Evolutionary conservation across 1,140 invertebrate genomes (phyloP).

Genomic region (Catajapyx aquilonaris): DNA sequence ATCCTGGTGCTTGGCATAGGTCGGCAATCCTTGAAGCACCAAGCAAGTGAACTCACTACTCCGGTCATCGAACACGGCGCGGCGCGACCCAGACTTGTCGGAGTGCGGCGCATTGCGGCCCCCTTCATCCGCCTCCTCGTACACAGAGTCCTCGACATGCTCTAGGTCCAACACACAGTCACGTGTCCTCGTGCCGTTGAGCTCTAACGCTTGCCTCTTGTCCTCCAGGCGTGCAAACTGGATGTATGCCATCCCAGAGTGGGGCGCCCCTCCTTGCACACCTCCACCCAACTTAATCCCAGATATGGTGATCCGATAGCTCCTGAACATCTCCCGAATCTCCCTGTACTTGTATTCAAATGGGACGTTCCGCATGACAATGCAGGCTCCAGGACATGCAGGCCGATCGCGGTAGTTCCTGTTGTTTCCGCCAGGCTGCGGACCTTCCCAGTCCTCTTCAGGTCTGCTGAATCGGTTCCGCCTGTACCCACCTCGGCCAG

Average conservation of each 20-base stretch:
- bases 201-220: conserved; percentile 42
- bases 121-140: neutral
- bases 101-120: neutral
- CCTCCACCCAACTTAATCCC: conserved; percentile 70
- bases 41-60: conserved; percentile 27
- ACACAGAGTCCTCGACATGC: conserved; percentile 22
- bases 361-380: conserved; percentile 30
- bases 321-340: conserved; percentile 55
- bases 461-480: too few species aligned
- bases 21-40: conserved; percentile 42
- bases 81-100: neutral
- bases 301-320: conserved; percentile 51
- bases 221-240: conserved; percentile 40
- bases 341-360: conserved; percentile 48
- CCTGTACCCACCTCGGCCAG: too few species aligned
- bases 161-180: conserved; percentile 36
- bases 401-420: neutral
- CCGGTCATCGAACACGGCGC: neutral
- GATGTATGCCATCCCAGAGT: conserved; percentile 59
- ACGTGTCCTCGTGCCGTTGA: conserved; percentile 30
- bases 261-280: conserved; percentile 50
- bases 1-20: conserved; percentile 52
- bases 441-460: conserved; percentile 6
- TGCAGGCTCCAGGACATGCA: neutral
- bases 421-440: conserved; percentile 4